phyloP scores from a whole-genome alignment of 2,888 invertebrate genomes.

The Odontocerum albicorne region DNA sequence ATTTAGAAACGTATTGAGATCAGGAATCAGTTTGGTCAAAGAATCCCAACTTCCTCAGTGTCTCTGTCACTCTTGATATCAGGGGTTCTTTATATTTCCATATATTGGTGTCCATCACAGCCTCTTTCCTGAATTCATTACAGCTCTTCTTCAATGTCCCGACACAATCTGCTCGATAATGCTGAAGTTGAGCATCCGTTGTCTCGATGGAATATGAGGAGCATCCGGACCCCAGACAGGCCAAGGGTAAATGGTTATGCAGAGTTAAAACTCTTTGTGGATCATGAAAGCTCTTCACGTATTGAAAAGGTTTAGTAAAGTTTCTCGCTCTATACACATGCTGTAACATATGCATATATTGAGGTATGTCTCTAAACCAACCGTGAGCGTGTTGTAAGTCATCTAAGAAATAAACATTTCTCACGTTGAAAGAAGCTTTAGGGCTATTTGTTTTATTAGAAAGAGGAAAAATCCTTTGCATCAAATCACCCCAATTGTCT shows the following conservation, averaged over 20 bases:
- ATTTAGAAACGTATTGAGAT: slow-evolving; percentile 37
- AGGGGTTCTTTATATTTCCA: slow-evolving; percentile 85
- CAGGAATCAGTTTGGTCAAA: slow-evolving; percentile 47
- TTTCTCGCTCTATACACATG: slow-evolving; percentile 88
- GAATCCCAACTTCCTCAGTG: slow-evolving; percentile 73
- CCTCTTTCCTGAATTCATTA: slow-evolving; percentile 78
- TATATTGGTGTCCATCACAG: slow-evolving; percentile 81
- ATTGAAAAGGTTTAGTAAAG: slow-evolving; percentile 90
- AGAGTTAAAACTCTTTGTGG: slow-evolving; percentile 85
- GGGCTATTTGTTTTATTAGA: slow-evolving; percentile 67
- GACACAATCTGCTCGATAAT: slow-evolving; percentile 92
- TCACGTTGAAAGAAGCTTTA: slow-evolving; percentile 82
- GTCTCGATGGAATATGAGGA: slow-evolving; percentile 84
- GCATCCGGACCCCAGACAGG: slow-evolving; percentile 82
- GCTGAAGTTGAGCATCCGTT: slow-evolving; percentile 84
- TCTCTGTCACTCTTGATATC: slow-evolving; percentile 67
- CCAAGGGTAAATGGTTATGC: slow-evolving; percentile 91
- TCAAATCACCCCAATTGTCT: slow-evolving; percentile 73
- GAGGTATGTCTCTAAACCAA: slow-evolving; percentile 78
- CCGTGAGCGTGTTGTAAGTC: slow-evolving; percentile 80
- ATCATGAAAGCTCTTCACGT: slow-evolving; percentile 93
- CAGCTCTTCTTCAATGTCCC: slow-evolving; percentile 83
- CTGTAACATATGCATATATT: slow-evolving; percentile 91
- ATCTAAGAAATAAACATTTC: slow-evolving; percentile 92
- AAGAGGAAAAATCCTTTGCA: slow-evolving; percentile 71